These are phyloP conservation scores for Bombus ignitus DNA, from an alignment of 1,140 invertebrate genomes.

Conservation along the genomic window DNA sequence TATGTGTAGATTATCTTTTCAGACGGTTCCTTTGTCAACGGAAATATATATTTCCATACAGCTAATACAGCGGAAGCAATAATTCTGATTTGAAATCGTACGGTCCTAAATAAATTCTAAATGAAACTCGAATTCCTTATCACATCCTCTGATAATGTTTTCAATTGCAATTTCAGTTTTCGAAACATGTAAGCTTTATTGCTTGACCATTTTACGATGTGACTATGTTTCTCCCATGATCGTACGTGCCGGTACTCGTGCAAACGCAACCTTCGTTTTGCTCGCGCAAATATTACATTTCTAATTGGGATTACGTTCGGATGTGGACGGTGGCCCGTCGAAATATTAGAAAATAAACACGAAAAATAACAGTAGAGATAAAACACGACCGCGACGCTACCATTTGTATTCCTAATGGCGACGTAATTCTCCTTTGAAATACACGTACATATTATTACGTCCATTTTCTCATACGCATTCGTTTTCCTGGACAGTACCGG, in stretches of 20 bases:
- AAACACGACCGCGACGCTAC: neutral
- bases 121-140: neutral
- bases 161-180: neutral
- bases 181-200: neutral
- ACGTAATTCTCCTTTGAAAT: conserved; percentile 45
- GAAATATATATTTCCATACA: too few relatives aligned
- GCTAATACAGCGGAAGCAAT: neutral
- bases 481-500: conserved; percentile 25
- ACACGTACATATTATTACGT: conserved; percentile 41
- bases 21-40: too few relatives aligned
- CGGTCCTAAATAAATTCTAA: neutral
- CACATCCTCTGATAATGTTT: neutral
- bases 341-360: conserved; percentile 4
- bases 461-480: conserved; percentile 43
- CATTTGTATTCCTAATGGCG: conserved; percentile 27
- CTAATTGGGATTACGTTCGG: neutral
- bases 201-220: too few relatives aligned
- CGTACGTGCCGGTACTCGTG: neutral
- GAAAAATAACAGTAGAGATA: neutral
- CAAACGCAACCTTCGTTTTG: neutral
- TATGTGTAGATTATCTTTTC: too few relatives aligned
- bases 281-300: neutral
- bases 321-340: too few relatives aligned
- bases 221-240: neutral
- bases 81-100: neutral